Conservation (phyloP, 1,140 invertebrate species). For the Papilio helenus region DNA sequence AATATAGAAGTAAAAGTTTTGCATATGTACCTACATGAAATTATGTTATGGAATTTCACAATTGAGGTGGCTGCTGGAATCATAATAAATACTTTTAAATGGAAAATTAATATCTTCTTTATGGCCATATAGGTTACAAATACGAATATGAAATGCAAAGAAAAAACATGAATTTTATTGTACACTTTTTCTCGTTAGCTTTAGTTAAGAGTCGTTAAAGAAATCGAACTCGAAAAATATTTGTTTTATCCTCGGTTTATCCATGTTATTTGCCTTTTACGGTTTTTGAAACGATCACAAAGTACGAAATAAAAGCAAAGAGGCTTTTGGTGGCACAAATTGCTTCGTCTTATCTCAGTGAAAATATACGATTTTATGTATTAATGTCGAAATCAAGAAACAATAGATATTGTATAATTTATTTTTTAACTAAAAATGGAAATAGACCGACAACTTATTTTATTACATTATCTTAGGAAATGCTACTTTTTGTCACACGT, state of each 20-base stretch:
- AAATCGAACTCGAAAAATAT: conserved; percentile 35
- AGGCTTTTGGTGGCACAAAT: conserved; percentile 32
- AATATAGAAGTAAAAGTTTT: neutral
- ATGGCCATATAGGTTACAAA: neutral
- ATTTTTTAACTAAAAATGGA: neutral
- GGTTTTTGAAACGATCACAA: conserved; percentile 23
- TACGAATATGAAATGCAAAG: conserved; percentile 5
- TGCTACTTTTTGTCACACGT: neutral
- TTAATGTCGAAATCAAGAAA: conserved; percentile 8
- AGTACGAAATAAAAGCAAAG: conserved; percentile 26
- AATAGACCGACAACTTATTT: neutral
- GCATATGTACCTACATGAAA: neutral
- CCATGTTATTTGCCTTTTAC: conserved; percentile 35
- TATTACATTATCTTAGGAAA: too few relatives aligned
- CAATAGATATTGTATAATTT: neutral
- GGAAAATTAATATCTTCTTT: neutral
- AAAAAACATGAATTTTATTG: neutral
- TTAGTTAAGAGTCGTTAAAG: conserved; percentile 28
- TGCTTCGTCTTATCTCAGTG: conserved; percentile 31
- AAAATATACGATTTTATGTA: conserved; percentile 18
- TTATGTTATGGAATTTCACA: neutral
- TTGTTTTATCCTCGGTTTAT: conserved; percentile 30
- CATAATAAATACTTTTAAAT: neutral
- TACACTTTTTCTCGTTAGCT: conserved; percentile 5
- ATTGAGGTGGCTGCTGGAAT: neutral